These are phyloP conservation scores for Hydrotaea diabolus DNA, from an alignment of 2,888 invertebrate genomes.

Conservation along the genomic window DNA sequence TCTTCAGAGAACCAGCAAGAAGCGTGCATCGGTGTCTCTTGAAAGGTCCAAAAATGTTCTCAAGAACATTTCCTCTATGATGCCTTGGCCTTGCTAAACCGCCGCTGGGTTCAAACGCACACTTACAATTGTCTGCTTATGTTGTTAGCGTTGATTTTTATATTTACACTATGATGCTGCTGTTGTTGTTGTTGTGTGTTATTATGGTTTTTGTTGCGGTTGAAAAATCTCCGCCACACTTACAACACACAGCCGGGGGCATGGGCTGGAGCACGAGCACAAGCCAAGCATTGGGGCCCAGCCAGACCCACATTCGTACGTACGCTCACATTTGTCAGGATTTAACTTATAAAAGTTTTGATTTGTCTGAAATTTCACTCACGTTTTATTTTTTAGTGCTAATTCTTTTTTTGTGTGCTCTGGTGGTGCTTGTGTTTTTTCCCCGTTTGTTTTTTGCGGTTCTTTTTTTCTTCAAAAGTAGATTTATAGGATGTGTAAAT, in stretches of 20 bases:
- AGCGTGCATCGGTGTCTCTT: too few relatives aligned
- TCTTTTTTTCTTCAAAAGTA: not conserved
- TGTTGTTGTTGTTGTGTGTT: not conserved
- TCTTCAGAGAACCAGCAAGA: too few relatives aligned
- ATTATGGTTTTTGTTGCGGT: not conserved
- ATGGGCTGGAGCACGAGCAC: not conserved
- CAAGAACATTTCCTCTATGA: too few relatives aligned
- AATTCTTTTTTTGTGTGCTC: constrained; percentile 3
- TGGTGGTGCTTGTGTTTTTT: not conserved
- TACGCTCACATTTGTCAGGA: constrained; percentile 31
- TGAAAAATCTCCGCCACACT: constrained; percentile 13
- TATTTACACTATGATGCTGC: constrained; percentile 27
- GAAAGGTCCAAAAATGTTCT: too few relatives aligned
- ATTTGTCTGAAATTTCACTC: constrained; percentile 32
- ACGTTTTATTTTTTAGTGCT: constrained; percentile 36
- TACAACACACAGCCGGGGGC: not conserved
- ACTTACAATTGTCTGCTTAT: constrained; percentile 22
- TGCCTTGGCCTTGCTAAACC: too few relatives aligned
- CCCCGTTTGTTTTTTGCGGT: not conserved
- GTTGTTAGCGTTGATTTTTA: constrained; percentile 55
- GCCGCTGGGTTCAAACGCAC: not conserved
- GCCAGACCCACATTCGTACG: not conserved
- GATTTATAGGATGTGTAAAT: constrained; percentile 13
- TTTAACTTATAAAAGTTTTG: constrained; percentile 29
- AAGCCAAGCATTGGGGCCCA: not conserved